Percentiles rank a stretch among this genome's conserved stretches.
Evolutionary conservation across 2,797 vertebrate genomes (phyloP).

Genomic region (Pagetopsis macropterus): DNA sequence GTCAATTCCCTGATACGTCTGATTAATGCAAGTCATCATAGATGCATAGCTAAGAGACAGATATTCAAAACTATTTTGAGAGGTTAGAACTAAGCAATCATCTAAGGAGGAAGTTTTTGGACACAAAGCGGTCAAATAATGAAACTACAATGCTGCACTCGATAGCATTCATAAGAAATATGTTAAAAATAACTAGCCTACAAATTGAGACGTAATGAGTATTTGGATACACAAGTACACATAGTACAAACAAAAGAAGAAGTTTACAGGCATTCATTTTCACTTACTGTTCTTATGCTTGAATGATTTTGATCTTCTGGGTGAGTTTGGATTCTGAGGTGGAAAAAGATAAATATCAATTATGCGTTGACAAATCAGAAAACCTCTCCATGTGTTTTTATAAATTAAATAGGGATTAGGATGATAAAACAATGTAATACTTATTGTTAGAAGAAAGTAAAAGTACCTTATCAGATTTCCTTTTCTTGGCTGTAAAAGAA

Average conservation of each 20-base stretch:
- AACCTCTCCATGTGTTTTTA: background rate
- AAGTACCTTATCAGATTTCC: conserved; percentile 96
- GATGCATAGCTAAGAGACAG: background rate
- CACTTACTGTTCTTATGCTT: conserved; percentile 98
- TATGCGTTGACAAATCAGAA: too few relatives aligned
- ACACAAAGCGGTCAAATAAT: background rate
- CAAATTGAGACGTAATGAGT: background rate
- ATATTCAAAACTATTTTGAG: background rate
- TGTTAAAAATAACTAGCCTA: background rate
- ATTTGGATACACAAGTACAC: background rate
- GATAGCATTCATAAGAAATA: background rate
- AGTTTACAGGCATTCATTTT: background rate
- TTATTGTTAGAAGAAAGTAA: conserved; percentile 12
- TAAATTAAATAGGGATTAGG: background rate
- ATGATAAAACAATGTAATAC: background rate
- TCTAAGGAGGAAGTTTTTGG: background rate
- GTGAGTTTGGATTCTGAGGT: conserved; percentile 95
- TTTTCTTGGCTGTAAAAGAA: conserved; percentile 91
- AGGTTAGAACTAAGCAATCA: background rate
- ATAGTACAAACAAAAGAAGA: conserved; percentile 1
- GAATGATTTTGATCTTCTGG: conserved; percentile 97
- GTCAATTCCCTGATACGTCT: background rate
- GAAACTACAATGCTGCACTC: background rate
- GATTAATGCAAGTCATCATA: background rate
- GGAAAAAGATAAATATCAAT: background rate